phyloP scores from a whole-genome alignment of 2,797 vertebrate species.

The Micrastur ruficollis region DNA sequence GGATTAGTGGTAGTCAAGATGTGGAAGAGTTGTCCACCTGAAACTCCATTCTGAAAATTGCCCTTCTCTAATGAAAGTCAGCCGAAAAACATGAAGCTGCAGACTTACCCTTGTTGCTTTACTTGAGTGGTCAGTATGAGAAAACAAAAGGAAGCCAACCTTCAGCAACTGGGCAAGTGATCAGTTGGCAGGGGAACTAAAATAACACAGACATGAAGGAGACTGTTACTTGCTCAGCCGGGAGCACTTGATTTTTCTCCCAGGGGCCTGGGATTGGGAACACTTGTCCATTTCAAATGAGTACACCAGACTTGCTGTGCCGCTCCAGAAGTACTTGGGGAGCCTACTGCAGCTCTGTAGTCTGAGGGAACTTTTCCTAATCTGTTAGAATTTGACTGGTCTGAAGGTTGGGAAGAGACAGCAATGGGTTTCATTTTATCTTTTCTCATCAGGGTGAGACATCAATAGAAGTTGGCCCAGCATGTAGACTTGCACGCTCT shows the following conservation, averaged over 20 bases:
- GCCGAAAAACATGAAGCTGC: neutral
- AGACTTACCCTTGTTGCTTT: neutral
- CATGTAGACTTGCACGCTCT: rapidly evolving
- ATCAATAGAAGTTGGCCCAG: neutral
- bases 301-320: neutral
- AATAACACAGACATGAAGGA: neutral
- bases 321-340: neutral
- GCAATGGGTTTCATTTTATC: neutral
- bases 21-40: neutral
- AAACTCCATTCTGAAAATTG: neutral
- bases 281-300: neutral
- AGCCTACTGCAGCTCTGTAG: neutral
- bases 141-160: neutral
- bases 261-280: neutral
- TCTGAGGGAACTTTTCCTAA: neutral
- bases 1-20: neutral
- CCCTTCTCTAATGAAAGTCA: neutral
- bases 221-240: neutral
- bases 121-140: neutral
- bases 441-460: neutral
- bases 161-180: neutral
- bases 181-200: neutral
- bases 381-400: neutral
- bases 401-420: neutral
- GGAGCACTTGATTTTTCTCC: neutral